Conservation (phyloP, 1,140 invertebrate genomes). For the Lethrus apterus region DNA sequence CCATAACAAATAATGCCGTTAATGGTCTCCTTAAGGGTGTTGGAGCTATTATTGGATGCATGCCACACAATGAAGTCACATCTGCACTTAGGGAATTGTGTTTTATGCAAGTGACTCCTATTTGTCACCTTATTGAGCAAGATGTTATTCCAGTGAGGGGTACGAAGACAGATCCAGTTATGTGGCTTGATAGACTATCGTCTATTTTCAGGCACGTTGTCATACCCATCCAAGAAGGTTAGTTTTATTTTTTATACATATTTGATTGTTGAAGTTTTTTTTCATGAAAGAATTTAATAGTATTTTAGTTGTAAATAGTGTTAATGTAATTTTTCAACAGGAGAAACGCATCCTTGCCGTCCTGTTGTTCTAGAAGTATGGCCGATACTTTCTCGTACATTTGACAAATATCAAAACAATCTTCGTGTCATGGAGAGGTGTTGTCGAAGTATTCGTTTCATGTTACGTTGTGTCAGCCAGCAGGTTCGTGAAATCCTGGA, state of each 20-base stretch:
- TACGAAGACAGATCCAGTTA: conserved; percentile 68
- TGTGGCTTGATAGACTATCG: conserved; percentile 89
- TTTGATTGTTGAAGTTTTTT: background rate
- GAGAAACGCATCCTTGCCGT: conserved; percentile 71
- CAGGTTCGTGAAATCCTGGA: conserved; percentile 65
- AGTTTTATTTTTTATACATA: conserved; percentile 4
- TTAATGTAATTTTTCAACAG: conserved; percentile 36
- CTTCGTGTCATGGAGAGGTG: conserved; percentile 82
- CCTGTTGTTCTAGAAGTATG: conserved; percentile 76
- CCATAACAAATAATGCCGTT: conserved; percentile 72
- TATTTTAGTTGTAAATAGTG: background rate
- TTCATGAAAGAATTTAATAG: too few species aligned
- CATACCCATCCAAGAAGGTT: conserved; percentile 25
- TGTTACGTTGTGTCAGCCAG: conserved; percentile 76
- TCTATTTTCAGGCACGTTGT: conserved; percentile 76
- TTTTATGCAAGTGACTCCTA: conserved; percentile 62
- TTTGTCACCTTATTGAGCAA: conserved; percentile 52
- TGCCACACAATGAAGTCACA: conserved; percentile 57
- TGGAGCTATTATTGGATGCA: conserved; percentile 40
- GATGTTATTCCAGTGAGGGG: conserved; percentile 39
- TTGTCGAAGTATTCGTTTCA: conserved; percentile 85
- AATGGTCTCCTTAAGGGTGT: conserved; percentile 76
- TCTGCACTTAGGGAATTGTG: conserved; percentile 72
- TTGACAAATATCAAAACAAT: conserved; percentile 74
- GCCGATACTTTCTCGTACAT: conserved; percentile 72